Base-by-base conservation (phyloP, 2,113 vertebrate genomes). In the Xenus cinereus region DNA sequence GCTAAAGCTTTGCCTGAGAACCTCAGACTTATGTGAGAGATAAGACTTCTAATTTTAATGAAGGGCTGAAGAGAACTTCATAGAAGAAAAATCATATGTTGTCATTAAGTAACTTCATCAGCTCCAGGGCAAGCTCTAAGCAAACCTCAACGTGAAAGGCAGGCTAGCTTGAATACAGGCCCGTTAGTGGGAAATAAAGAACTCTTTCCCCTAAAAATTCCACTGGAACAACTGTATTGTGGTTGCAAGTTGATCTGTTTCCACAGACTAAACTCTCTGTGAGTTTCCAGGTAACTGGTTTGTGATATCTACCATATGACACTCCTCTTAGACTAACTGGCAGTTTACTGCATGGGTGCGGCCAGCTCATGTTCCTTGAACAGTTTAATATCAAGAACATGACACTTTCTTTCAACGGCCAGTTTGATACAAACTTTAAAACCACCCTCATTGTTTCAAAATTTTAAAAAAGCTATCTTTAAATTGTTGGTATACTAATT, bases 261-360 rank as follows among this genome's bases (percentile, higher is more conserved):
- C 45, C 51, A 39, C 66, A 75, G 72, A 60, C 2, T 0, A 79
- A 87, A 86, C 48, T 68, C 84, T 50, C 57, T 46, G 41, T 66
- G 75, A 92, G 94, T 87, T 92, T 87, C 81, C 91, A 97, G 94
- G 92, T 96, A 94, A 69, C 46, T 81, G 71, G 32, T 24, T 63
- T 90, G 56, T 89, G 83, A 35, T 93, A 93, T 57, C 69, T 92
- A 60, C 60, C 77, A 67, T 32, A 51, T 53, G 87, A 89, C 78
- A 82, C 84, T 91, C 68, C 64, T 84, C 64, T 82, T 75, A n/a
- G 28, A 32, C 69, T 91, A 68, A 84, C 48, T 76, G 41, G 20
- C 66, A 87, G 69, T 64, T 92, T 84, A 90, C 22, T 46, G n/a
- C 39, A 19, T 15, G 80, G 89, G 76, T 87, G 94, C 0, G 9